phyloP scores from a whole-genome alignment of 2,113 vertebrate genomes.

The Gallinago media region DNA sequence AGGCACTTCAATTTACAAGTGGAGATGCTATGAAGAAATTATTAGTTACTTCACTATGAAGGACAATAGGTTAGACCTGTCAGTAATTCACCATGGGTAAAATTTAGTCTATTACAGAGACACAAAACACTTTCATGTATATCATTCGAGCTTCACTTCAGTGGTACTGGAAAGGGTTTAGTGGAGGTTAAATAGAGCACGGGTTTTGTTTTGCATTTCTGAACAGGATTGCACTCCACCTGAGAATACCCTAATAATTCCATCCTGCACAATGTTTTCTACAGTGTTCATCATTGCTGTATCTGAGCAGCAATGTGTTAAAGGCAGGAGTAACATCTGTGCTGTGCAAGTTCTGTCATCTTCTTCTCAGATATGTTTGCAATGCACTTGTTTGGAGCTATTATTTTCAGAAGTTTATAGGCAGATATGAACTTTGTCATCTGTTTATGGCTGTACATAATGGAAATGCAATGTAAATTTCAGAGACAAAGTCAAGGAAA shows the following conservation, averaged over 20 bases:
- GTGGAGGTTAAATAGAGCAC: neutral
- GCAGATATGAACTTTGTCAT: neutral
- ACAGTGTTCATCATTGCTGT: accelerated
- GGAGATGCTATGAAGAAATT: neutral
- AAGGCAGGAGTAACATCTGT: neutral
- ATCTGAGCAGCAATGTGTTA: neutral
- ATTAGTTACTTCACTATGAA: neutral
- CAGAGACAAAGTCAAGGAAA: neutral
- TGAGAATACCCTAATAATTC: neutral
- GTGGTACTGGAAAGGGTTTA: neutral
- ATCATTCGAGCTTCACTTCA: neutral
- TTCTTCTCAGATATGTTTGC: neutral
- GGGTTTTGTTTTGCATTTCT: neutral
- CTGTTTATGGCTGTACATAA: neutral
- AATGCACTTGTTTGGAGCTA: neutral
- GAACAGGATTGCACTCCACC: neutral
- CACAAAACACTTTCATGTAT: neutral
- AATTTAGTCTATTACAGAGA: neutral
- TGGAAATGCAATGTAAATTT: neutral
- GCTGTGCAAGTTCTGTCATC: neutral
- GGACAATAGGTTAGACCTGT: neutral
- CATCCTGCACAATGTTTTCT: neutral
- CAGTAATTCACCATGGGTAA: neutral
- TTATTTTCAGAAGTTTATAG: neutral
- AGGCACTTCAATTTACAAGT: neutral